Evolutionary conservation across 2,797 vertebrate genomes (phyloP), one percentile per base, ranked within the genome.

Genomic region (Rhodeus uyekii): DNA sequence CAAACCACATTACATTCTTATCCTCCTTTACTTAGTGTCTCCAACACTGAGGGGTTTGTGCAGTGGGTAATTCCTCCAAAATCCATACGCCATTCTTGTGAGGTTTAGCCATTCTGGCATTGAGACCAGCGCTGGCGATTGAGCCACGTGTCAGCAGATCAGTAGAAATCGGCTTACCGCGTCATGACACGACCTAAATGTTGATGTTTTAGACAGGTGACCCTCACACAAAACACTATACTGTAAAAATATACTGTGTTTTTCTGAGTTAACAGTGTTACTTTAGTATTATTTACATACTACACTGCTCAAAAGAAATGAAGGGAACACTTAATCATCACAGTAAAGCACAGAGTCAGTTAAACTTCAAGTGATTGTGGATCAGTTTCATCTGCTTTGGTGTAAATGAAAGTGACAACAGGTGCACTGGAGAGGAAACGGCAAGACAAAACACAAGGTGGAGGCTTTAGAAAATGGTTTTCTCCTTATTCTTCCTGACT

Each of bases 1-100:
- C 91, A 92, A 75, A 92, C 91, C 91, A 91, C 93, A 92, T 94
- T 93, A 95, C 93, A 92, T 91, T 91, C 93, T 94, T 94, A 95
- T 93, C 92, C 92, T 85, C 85, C 80, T 87, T 8, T 42, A 55
- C n/a, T 29, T 36, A 39, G 58, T 46, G 89, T 89, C 84, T 86
- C 89, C 89, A 93, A 94, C 92, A 94, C 89, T 92, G 91, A 90
- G 86, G 90, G 91, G 93, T 91, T 94, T 94, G 93, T 94, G 91
- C 91, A 87, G 85, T 42, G 88, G 93, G 92, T 94, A 91, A 93
- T 93, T 94, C 91, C 91, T 94, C 93, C 93, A 91, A 91, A 92
- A 92, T 91, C 91, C 93, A 93, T 93, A 92, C 92, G 90, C 92
- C 90, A 93, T 94, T 93, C 90, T 92, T 92, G 90, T 93, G 93